phyloP scores from a whole-genome alignment of 2,797 vertebrate species.

The Lithobates pipiens region DNA sequence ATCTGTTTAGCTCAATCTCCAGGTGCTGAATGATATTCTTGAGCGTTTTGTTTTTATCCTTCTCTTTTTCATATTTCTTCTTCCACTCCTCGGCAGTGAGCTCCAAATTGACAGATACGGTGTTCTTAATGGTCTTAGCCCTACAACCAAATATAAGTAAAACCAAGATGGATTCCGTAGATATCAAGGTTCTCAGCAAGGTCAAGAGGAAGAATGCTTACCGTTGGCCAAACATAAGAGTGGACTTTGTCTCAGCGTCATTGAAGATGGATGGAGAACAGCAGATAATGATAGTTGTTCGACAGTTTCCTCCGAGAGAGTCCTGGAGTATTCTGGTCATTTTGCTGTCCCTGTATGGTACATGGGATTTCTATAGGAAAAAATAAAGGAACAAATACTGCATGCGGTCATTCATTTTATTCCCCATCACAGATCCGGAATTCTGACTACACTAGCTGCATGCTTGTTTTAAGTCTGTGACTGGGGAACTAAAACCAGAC shows the following conservation, averaged over 20 bases:
- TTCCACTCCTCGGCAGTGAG: slow-evolving; percentile 98
- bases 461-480: no score
- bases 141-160: slow-evolving; percentile 67
- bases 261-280: slow-evolving; percentile 93
- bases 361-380: slow-evolving; percentile 85
- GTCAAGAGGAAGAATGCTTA: slow-evolving; percentile 62
- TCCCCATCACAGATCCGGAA: no score
- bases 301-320: slow-evolving; percentile 92
- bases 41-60: slow-evolving; percentile 94
- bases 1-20: slow-evolving; percentile 92
- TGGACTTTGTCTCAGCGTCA: slow-evolving; percentile 92
- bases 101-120: slow-evolving; percentile 94
- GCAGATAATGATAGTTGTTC: slow-evolving; percentile 94
- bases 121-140: slow-evolving; percentile 98
- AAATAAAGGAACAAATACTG: neutral
- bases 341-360: slow-evolving; percentile 93
- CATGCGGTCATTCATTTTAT: no score
- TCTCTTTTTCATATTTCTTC: slow-evolving; percentile 97
- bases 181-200: rapidly evolving
- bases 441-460: no score
- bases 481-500: no score
- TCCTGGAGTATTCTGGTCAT: slow-evolving; percentile 97
- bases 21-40: slow-evolving; percentile 92
- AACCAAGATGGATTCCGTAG: neutral
- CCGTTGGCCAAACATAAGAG: slow-evolving; percentile 94